Evolutionary conservation across 2,797 vertebrate species (phyloP), one percentile per base, ranked within the genome.

Genomic region (Taenioides sp.): DNA sequence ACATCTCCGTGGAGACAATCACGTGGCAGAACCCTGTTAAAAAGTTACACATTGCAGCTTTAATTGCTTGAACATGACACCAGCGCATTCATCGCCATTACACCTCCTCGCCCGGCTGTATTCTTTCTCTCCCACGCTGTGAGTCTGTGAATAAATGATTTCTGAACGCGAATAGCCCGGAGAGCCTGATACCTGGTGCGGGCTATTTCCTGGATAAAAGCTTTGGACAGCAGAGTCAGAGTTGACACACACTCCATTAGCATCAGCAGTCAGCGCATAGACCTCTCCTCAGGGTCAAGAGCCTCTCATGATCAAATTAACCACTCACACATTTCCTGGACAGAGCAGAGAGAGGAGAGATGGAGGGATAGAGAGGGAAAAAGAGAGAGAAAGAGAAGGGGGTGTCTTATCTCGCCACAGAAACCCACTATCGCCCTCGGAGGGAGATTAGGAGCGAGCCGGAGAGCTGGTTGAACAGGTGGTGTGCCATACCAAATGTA

Each of bases 401-500:
- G 25, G 54, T 1, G 67, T 65, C 81, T 90, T 85, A 88, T 91
- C 84, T 40, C 77, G 72, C 79, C 78, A 77, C 71, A 81, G 79
- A 87, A 85, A 84, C 78, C 81, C 71, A 71, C 81, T 84, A 78
- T 89, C 87, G 85, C 92, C 84, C 73, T 83, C 57, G 63, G 82
- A 86, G 85, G 82, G 67, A 87, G 86, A 92, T 91, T 82, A 91
- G 88, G 77, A 88, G 79, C 50, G 74, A 80, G 76, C 82, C 73
- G 69, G 84, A 78, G 83, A 89, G 86, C 79, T 70, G 78, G 79
- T 75, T 28, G 80, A 83, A 89, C 90, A 90, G 91, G 88, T 90
- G 88, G 88, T 76, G 75, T 76, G 77, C 78, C 86, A 83, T 85
- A 89, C 78, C 82, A 87, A 92, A 82, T 78, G 78, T 82, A 88